Evolutionary conservation across 2,113 vertebrate species (phyloP), one percentile per base, ranked within the genome.

Genomic region (Cepphus grylle): DNA sequence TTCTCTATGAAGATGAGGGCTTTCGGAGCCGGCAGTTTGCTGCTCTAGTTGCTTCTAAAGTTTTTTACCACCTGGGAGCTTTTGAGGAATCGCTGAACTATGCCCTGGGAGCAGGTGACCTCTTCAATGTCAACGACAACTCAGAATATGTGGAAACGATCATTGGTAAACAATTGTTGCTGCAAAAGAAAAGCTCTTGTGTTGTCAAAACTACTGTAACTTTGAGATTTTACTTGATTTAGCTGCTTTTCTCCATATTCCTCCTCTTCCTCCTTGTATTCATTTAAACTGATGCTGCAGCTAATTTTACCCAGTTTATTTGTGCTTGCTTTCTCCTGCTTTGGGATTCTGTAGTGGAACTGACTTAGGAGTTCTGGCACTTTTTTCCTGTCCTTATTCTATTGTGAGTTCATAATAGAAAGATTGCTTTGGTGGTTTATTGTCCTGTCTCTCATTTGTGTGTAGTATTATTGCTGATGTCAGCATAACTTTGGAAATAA

Each of bases 21-120:
- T 99, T 99, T 96, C 98, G 99, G 58, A 99, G 99, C 97, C 98
- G 99, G 76, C 98, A 98, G 82, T 99, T 99, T 98, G 99, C 99
- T 34, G 99, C 99, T 22, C 97, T 99, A 38, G 99, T 99, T 97
- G 99, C 99, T 49, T 99, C 99, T 25, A 99, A 99, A 98, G 99
- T 99, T 67, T 99, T 99, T 96, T 99, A 99, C 95, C 99, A 99
- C 90, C 98, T 99, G 20, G 99, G 99, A 66, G 99, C 99, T 59
- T 99, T 99, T 98, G 99, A 99, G 93, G 99, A 99, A 66, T 99
- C 99, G 4, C 97, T 99, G 90, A 99, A 99, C 96, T 99, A 99
- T 69, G 99, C 99, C 47, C 98, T 99, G 80, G 99, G 99, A 93
- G 99, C 99, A 78, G 99, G 99, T 84, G 99, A 99, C 94, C 99